Evolutionary conservation across 2,797 vertebrate species (phyloP).

Genomic region (Onychomys arenicola): DNA sequence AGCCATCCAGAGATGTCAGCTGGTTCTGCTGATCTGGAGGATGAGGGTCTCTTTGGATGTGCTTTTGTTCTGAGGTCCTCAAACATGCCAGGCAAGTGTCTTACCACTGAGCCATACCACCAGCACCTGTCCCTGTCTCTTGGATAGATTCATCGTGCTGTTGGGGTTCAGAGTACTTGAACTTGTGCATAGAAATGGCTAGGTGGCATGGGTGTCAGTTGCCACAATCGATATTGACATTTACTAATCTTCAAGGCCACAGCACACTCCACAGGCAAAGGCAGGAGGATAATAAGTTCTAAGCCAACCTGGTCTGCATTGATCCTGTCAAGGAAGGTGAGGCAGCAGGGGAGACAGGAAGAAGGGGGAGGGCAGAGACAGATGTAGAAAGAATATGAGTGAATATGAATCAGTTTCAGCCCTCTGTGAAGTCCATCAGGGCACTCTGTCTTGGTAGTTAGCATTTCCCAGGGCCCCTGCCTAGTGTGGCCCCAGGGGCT

Average conservation of each 20-base stretch:
- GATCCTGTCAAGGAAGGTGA: neutral
- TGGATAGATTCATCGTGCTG: neutral
- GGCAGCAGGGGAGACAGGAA: neutral
- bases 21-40: neutral
- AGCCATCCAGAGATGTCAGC: neutral
- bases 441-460: neutral
- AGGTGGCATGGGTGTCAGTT: neutral
- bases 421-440: neutral
- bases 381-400: neutral
- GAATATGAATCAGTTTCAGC: neutral
- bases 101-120: neutral
- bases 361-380: neutral
- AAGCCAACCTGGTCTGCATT: neutral
- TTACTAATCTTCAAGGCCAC: neutral
- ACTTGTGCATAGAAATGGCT: neutral
- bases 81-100: accelerated
- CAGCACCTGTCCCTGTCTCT: neutral
- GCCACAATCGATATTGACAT: neutral
- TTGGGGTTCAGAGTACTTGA: neutral
- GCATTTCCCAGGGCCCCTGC: neutral
- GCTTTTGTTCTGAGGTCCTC: neutral
- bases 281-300: neutral
- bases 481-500: neutral
- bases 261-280: neutral
- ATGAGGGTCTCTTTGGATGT: neutral